Evolutionary conservation across 2,888 invertebrate species (phyloP).

Genomic region (Ganaspis brasiliensis): DNA sequence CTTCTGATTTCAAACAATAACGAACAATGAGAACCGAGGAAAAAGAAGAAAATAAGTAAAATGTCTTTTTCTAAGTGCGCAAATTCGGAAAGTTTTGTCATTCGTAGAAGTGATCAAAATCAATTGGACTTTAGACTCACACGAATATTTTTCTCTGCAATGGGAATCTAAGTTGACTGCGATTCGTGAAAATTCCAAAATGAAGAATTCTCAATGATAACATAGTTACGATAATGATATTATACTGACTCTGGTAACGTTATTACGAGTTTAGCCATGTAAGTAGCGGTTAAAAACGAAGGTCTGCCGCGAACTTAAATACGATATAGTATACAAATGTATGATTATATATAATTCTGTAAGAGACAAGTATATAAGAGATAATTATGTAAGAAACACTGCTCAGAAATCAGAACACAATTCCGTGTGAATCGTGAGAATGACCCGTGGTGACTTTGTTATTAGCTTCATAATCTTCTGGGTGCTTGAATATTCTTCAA

Average conservation of each 20-base stretch:
- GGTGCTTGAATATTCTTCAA: no score
- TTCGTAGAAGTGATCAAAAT: not conserved
- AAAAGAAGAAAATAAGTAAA: not conserved
- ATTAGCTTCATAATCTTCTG: slow-evolving; percentile 21
- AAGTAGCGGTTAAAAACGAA: slow-evolving; percentile 10
- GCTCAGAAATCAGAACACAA: slow-evolving; percentile 60
- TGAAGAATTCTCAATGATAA: slow-evolving; percentile 11
- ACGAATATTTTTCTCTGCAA: not conserved
- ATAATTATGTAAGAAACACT: slow-evolving; percentile 59
- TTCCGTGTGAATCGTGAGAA: slow-evolving; percentile 30
- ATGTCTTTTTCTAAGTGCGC: not conserved
- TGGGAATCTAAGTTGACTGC: not conserved
- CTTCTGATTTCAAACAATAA: slow-evolving; percentile 4
- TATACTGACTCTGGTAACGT: slow-evolving; percentile 2
- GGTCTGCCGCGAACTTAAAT: slow-evolving; percentile 20
- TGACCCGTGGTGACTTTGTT: slow-evolving; percentile 21
- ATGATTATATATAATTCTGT: slow-evolving; percentile 34
- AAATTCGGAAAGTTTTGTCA: not conserved
- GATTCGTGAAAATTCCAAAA: not conserved
- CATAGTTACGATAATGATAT: slow-evolving; percentile 19
- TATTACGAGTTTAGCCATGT: slow-evolving; percentile 18
- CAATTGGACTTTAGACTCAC: not conserved
- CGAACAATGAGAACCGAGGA: slow-evolving; percentile 14
- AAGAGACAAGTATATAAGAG: slow-evolving; percentile 49
- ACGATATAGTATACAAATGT: slow-evolving; percentile 37